Conservation (phyloP, 2,888 invertebrate genomes). For the Cyrtodaria siliqua region DNA sequence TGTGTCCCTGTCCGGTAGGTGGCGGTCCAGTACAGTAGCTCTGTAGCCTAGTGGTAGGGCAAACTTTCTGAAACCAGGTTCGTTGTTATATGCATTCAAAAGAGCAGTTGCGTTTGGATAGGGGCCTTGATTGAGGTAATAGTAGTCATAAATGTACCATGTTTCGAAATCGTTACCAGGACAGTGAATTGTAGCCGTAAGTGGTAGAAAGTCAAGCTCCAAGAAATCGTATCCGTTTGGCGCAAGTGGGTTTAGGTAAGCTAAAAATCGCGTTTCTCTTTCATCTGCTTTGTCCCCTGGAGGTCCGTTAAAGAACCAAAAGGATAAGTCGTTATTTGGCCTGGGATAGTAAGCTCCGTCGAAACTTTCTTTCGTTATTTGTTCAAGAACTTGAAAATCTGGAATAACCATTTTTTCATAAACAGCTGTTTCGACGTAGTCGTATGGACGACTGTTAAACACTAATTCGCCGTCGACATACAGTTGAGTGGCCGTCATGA, state of each 20-base stretch:
- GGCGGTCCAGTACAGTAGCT: slow-evolving; percentile 48
- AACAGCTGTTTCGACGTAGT: slow-evolving; percentile 58
- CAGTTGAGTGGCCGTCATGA: slow-evolving; percentile 38
- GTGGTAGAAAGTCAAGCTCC: slow-evolving; percentile 63
- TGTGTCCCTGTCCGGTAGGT: slow-evolving; percentile 56
- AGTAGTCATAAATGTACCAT: slow-evolving; percentile 67
- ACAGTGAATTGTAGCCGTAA: slow-evolving; percentile 65
- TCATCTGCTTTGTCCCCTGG: slow-evolving; percentile 55
- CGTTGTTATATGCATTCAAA: slow-evolving; percentile 55
- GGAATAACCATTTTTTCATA: slow-evolving; percentile 37
- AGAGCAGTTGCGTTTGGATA: slow-evolving; percentile 55
- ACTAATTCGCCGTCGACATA: slow-evolving; percentile 49
- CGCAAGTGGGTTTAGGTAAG: slow-evolving; percentile 44
- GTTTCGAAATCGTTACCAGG: slow-evolving; percentile 61
- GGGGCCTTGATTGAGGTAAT: slow-evolving; percentile 71
- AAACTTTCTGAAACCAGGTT: slow-evolving; percentile 46
- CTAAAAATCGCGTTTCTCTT: slow-evolving; percentile 50
- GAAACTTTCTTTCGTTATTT: slow-evolving; percentile 58
- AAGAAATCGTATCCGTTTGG: slow-evolving; percentile 52
- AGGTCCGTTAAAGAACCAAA: slow-evolving; percentile 58
- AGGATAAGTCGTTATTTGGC: slow-evolving; percentile 29
- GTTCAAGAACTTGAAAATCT: slow-evolving; percentile 44
- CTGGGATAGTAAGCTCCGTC: slow-evolving; percentile 56
- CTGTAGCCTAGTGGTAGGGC: slow-evolving; percentile 61
- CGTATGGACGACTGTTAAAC: slow-evolving; percentile 63